phyloP scores from a whole-genome alignment of 1,140 invertebrate species.

The Gryon sp. region DNA sequence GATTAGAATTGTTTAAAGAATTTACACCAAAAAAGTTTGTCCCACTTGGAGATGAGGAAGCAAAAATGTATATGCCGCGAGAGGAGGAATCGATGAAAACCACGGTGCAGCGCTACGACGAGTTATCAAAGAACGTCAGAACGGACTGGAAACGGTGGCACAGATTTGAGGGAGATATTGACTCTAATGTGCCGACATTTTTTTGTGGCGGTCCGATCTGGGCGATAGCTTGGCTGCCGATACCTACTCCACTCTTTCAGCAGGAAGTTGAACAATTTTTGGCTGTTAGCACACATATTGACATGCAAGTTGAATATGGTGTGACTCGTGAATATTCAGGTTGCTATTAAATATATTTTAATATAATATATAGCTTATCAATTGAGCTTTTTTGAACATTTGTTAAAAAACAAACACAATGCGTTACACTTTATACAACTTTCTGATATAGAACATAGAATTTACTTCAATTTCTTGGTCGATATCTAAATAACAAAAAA shows the following conservation, averaged over 20 bases:
- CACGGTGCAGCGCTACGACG: slow-evolving; percentile 48
- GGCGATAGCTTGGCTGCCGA: slow-evolving; percentile 81
- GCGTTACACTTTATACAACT: too few relatives aligned
- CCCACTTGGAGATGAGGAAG: slow-evolving; percentile 64
- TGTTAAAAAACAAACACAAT: too few relatives aligned
- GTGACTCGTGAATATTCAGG: slow-evolving; percentile 72
- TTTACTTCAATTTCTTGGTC: too few relatives aligned
- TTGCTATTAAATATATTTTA: too few relatives aligned
- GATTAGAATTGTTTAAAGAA: slow-evolving; percentile 69
- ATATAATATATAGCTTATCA: too few relatives aligned
- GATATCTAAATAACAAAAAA: too few relatives aligned
- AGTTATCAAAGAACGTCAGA: slow-evolving; percentile 47
- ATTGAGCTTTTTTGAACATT: too few relatives aligned
- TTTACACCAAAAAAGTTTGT: slow-evolving; percentile 67
- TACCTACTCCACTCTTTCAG: slow-evolving; percentile 74
- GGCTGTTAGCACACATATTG: slow-evolving; percentile 79
- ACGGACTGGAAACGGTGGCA: slow-evolving; percentile 75
- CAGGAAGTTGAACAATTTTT: slow-evolving; percentile 78
- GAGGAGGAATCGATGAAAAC: slow-evolving; percentile 72
- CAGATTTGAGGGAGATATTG: slow-evolving; percentile 76
- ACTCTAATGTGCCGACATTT: slow-evolving; percentile 75
- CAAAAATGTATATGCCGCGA: slow-evolving; percentile 73
- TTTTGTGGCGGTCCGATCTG: slow-evolving; percentile 83
- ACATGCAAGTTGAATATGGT: slow-evolving; percentile 75
- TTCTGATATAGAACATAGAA: too few relatives aligned